A percentile compares a stretch with the other conserved stretches of the same genome.
phyloP scores from a whole-genome alignment of 2,113 vertebrate genomes.

The Paramisgurnus dabryanus region DNA sequence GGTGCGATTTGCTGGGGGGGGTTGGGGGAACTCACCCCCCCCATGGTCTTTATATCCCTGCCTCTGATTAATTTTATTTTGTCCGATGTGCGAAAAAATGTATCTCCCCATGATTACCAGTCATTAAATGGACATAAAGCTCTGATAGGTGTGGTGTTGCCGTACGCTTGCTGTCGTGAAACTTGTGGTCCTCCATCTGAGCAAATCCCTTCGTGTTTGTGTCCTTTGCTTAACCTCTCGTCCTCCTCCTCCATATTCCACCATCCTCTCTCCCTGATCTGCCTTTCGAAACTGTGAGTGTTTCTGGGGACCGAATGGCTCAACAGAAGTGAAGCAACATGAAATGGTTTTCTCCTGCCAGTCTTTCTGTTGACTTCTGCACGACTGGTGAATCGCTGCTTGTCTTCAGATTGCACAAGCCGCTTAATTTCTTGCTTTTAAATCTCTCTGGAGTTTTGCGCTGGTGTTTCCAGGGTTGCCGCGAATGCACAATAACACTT shows the following conservation, averaged over 20 bases:
- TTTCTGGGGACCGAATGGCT: conserved; percentile 47
- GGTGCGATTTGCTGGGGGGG: no score
- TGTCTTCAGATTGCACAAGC: conserved; percentile 55
- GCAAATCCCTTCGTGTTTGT: neutral
- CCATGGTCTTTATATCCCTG: no score
- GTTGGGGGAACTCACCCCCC: no score
- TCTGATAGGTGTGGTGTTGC: neutral
- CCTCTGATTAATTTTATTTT: no score
- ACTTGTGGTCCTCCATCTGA: neutral
- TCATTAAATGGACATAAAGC: no score
- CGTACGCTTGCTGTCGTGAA: neutral
- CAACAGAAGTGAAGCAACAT: conserved; percentile 49
- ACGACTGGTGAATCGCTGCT: conserved; percentile 19
- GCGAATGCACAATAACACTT: no score
- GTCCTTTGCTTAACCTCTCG: conserved; percentile 17
- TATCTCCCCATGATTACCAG: no score
- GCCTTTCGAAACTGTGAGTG: conserved; percentile 36
- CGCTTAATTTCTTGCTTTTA: conserved; percentile 34
- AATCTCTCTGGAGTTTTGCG: conserved; percentile 5
- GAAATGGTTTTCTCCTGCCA: conserved; percentile 33
- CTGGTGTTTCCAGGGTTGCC: neutral
- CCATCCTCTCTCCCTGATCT: conserved; percentile 26
- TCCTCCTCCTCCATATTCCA: conserved; percentile 20
- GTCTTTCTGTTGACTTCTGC: conserved; percentile 36
- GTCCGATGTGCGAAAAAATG: no score